Conservation (phyloP, 2,113 vertebrate species). For the Planiliza haematocheilus region DNA sequence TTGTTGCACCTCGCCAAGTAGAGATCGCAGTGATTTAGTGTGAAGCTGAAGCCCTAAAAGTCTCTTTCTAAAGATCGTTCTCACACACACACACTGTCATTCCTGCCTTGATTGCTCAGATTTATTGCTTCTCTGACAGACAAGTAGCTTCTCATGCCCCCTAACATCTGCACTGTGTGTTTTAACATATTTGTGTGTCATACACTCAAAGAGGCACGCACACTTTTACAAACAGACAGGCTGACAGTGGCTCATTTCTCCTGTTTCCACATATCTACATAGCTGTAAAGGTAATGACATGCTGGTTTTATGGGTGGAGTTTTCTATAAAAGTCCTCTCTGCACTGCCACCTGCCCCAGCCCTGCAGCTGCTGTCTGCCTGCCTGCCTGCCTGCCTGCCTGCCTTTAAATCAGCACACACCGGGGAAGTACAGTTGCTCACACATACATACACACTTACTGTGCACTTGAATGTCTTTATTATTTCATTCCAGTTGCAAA, state of each 20-base stretch:
- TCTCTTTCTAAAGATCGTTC: constrained; percentile 11
- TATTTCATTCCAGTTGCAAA: not conserved
- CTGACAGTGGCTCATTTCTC: not conserved
- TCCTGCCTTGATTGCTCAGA: constrained; percentile 32
- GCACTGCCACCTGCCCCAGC: constrained; percentile 10
- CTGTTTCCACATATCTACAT: constrained; percentile 5
- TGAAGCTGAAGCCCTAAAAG: constrained; percentile 22
- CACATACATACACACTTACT: not conserved
- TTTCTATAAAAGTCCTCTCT: constrained; percentile 8
- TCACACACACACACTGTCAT: constrained; percentile 20
- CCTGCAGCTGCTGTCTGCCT: not conserved
- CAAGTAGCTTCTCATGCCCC: constrained; percentile 15
- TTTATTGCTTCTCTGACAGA: constrained; percentile 26
- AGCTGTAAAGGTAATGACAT: constrained; percentile 9
- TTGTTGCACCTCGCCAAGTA: constrained; percentile 24
- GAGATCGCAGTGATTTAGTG: constrained; percentile 31
- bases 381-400: not conserved
- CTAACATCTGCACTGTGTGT: constrained; percentile 13
- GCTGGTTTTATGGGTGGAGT: constrained; percentile 4
- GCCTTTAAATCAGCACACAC: constrained; percentile 4
- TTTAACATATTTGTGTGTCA: constrained; percentile 1
- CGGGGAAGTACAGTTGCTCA: not conserved
- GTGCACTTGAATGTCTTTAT: no score
- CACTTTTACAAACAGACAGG: not conserved
- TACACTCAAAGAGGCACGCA: not conserved